Conservation (phyloP, 37 sponge, comb jelly and placozoan species). For the Chondrilla cf. caribensis region DNA sequence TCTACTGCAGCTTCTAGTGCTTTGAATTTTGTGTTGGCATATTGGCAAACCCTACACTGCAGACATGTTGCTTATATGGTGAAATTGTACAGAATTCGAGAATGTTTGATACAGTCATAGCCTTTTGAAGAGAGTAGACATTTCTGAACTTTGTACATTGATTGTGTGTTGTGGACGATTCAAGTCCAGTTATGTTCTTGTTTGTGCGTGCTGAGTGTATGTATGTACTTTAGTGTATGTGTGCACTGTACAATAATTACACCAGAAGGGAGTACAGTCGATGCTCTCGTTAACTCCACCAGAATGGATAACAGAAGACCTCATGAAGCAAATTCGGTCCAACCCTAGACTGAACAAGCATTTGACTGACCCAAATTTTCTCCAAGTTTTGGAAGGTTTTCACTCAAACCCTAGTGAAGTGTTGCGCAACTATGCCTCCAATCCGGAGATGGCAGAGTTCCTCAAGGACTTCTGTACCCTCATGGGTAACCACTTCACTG, state of each 20-base stretch:
- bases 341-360: conserved; percentile 59
- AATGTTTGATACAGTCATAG: no score
- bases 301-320: conserved; percentile 85
- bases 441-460: conserved; percentile 46
- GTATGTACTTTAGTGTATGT: no score
- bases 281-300: neutral
- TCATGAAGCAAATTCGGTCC: conserved; percentile 60
- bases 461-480: conserved; percentile 68
- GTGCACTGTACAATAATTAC: neutral
- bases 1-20: no score
- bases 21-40: no score
- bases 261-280: neutral
- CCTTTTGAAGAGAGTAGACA: no score
- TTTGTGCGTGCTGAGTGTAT: no score
- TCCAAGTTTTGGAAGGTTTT: conserved; percentile 40
- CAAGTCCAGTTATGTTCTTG: no score
- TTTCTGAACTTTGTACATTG: no score
- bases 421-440: conserved; percentile 22
- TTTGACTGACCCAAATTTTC: conserved; percentile 59
- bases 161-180: no score
- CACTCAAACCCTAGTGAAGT: conserved; percentile 55
- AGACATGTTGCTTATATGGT: no score
- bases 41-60: no score
- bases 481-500: conserved; percentile 78
- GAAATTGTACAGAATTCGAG: no score